These are phyloP conservation scores for Stercorarius parasiticus DNA, from an alignment of 2,113 vertebrate species.

Conservation along the genomic window DNA sequence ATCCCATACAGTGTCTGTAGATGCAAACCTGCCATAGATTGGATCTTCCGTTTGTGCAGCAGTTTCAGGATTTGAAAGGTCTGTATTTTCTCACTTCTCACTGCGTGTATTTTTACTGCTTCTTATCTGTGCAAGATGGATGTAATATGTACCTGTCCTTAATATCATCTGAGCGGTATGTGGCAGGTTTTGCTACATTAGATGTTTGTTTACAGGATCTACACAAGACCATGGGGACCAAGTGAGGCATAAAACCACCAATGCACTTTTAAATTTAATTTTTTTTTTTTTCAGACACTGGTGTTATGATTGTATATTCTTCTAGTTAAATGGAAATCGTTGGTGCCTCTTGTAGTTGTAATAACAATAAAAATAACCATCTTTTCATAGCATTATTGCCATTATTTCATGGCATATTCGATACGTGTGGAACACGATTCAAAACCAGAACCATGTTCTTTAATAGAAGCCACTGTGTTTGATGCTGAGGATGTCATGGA, in stretches of 20 bases:
- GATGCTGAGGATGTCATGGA: not conserved
- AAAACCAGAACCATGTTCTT: not conserved
- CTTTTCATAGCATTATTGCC: not conserved
- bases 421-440: not conserved
- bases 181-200: not conserved
- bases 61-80: not conserved
- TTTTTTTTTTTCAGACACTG: not conserved
- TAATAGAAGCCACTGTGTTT: not conserved
- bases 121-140: not conserved
- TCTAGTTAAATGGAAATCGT: not conserved
- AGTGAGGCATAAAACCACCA: not conserved
- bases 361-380: not conserved
- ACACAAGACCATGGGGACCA: not conserved
- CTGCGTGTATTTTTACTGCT: not conserved
- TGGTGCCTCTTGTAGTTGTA: not conserved
- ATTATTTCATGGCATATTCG: not conserved
- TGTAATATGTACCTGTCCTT: not conserved
- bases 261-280: not conserved
- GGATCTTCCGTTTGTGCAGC: not conserved
- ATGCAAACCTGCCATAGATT: not conserved
- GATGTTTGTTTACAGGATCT: not conserved
- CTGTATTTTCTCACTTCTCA: conserved; percentile 14
- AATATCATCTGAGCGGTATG: not conserved
- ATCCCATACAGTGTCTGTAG: not conserved
- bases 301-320: not conserved